Conservation (phyloP, 2,888 invertebrate species). For the Rhyacophila evoluta region DNA sequence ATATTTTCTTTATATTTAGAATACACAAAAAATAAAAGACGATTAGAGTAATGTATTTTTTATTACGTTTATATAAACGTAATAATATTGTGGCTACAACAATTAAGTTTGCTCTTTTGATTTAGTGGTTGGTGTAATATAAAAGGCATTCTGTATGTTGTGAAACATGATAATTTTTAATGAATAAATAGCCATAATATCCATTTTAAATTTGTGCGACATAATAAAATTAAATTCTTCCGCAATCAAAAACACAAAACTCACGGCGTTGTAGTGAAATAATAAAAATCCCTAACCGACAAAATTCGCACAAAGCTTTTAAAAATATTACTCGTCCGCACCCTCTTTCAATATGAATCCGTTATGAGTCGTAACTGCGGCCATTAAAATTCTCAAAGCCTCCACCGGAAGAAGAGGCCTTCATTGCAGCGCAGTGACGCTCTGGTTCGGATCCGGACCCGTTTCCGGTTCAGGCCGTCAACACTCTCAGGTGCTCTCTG, state of each 20-base stretch:
- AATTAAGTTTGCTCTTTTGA: too few species aligned
- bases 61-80: too few species aligned
- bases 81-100: too few species aligned
- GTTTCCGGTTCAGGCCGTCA: background rate
- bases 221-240: background rate
- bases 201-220: background rate
- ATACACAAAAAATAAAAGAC: too few species aligned
- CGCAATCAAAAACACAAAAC: background rate
- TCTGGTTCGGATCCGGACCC: background rate
- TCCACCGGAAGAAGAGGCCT: conserved; percentile 7
- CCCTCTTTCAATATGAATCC: conserved; percentile 22
- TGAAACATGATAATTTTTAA: too few species aligned
- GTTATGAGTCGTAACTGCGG: conserved; percentile 18
- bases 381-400: conserved; percentile 24
- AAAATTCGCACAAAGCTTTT: conserved; percentile 1
- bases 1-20: too few species aligned
- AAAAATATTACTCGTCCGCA: conserved; percentile 22
- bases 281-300: background rate
- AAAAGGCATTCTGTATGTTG: too few species aligned
- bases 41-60: too few species aligned
- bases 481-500: background rate
- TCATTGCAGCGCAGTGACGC: conserved; percentile 24
- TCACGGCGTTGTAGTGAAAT: background rate
- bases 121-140: too few species aligned
- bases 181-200: too few species aligned